These are phyloP conservation scores for Amphipoea oculea DNA, from an alignment of 2,888 invertebrate genomes.

Conservation along the genomic window DNA sequence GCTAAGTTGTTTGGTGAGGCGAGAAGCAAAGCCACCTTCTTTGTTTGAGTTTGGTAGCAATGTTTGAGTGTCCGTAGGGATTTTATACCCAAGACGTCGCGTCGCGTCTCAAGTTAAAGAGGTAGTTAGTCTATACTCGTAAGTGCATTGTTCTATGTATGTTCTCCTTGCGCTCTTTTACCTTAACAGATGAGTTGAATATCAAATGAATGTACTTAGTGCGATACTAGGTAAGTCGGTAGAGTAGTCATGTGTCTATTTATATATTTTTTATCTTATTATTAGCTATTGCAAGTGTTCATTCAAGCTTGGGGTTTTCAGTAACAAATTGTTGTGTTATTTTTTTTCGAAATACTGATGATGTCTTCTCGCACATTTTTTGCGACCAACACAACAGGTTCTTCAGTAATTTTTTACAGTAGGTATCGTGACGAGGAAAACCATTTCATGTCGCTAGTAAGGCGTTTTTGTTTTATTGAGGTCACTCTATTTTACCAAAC, in stretches of 20 bases:
- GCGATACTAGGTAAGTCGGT: slow-evolving; percentile 24
- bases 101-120: slow-evolving; percentile 8
- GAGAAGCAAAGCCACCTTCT: slow-evolving; percentile 58
- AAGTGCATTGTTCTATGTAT: slow-evolving; percentile 41
- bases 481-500: slow-evolving; percentile 6
- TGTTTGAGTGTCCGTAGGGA: slow-evolving; percentile 44
- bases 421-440: slow-evolving; percentile 26
- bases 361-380: slow-evolving; percentile 35
- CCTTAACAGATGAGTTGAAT: slow-evolving; percentile 58
- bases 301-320: slow-evolving; percentile 22
- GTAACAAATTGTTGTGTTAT: slow-evolving; percentile 19
- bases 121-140: slow-evolving; percentile 35
- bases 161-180: slow-evolving; percentile 58
- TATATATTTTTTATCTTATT: slow-evolving; percentile 25
- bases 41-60: slow-evolving; percentile 57
- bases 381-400: slow-evolving; percentile 33
- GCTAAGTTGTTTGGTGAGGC: slow-evolving; percentile 66
- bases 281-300: slow-evolving; percentile 12
- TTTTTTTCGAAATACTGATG: slow-evolving; percentile 17
- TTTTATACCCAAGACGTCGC: slow-evolving; percentile 28
- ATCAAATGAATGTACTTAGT: slow-evolving; percentile 47
- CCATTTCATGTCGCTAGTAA: slow-evolving; percentile 22
- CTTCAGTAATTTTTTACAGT: slow-evolving; percentile 26
- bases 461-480: slow-evolving; percentile 8
- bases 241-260: slow-evolving; percentile 31